Evolutionary conservation across 2,797 vertebrate species (phyloP).

Genomic region (Macrochelys suwanniensis): DNA sequence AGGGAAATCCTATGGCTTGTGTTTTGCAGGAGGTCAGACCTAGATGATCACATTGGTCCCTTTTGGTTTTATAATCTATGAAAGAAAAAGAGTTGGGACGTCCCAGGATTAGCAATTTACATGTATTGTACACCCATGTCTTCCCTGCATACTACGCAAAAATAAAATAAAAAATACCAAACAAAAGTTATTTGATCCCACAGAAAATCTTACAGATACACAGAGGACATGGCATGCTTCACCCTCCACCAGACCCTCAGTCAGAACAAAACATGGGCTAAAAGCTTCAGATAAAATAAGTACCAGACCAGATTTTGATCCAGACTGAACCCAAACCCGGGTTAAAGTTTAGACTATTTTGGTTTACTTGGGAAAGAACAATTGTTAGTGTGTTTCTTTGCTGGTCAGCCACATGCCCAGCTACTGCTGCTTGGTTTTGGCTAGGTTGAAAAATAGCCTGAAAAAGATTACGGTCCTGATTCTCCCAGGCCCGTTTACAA

Average conservation of each 20-base stretch:
- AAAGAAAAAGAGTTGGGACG: not conserved
- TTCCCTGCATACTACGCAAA: too few species aligned
- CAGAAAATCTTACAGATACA: not conserved
- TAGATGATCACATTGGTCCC: not conserved
- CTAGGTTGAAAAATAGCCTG: not conserved
- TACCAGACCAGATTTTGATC: not conserved
- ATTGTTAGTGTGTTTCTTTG: not conserved
- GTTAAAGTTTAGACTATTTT: not conserved
- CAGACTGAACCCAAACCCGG: not conserved
- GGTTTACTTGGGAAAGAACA: not conserved
- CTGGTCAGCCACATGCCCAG: not conserved
- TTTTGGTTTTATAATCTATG: not conserved
- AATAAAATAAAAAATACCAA: too few species aligned
- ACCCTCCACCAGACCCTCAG: not conserved
- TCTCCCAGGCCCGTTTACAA: not conserved
- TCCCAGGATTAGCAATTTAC: not conserved
- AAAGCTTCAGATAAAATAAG: not conserved
- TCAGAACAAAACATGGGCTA: not conserved
- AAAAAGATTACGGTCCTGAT: not conserved
- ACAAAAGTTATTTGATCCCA: too few species aligned
- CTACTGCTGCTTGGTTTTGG: not conserved
- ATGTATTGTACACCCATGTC: too few species aligned
- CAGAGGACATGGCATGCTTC: not conserved
- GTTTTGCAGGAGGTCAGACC: not conserved
- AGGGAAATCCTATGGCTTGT: not conserved